Evolutionary conservation across 2,113 vertebrate genomes (phyloP).

Genomic region (Stigmatopora argus): DNA sequence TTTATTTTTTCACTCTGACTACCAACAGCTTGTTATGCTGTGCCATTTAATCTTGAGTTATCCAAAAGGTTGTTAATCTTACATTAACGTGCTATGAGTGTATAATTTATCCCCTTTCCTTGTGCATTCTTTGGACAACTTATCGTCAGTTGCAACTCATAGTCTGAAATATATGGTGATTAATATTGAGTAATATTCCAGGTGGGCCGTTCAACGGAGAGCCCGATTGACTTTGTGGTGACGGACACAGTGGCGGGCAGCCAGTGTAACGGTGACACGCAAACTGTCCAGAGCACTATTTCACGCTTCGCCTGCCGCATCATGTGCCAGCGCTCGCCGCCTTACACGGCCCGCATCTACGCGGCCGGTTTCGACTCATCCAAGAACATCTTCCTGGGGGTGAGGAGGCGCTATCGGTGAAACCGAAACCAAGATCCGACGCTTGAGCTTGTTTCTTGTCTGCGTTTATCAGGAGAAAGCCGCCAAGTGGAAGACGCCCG

Average conservation of each 20-base stretch:
- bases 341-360: constrained; percentile 93
- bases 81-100: too few species aligned
- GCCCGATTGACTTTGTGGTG: constrained; percentile 97
- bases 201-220: constrained; percentile 96
- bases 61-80: too few species aligned
- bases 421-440: neutral
- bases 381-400: constrained; percentile 99
- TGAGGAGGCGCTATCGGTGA: constrained; percentile 52
- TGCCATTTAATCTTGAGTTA: too few species aligned
- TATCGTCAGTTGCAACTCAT: too few species aligned
- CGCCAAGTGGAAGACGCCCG: constrained; percentile 93
- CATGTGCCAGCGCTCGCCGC: constrained; percentile 91
- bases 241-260: constrained; percentile 95
- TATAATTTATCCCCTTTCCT: too few species aligned
- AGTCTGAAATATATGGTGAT: too few species aligned
- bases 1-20: too few species aligned
- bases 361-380: constrained; percentile 97
- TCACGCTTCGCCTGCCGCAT: constrained; percentile 97
- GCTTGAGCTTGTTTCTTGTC: neutral
- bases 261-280: constrained; percentile 89
- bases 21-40: too few species aligned
- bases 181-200: constrained; percentile 42
- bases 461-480: constrained; percentile 82
- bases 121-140: too few species aligned
- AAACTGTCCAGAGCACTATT: constrained; percentile 97